Base-by-base conservation (phyloP, 2,113 vertebrate genomes). In the Pterophyllum scalare region DNA sequence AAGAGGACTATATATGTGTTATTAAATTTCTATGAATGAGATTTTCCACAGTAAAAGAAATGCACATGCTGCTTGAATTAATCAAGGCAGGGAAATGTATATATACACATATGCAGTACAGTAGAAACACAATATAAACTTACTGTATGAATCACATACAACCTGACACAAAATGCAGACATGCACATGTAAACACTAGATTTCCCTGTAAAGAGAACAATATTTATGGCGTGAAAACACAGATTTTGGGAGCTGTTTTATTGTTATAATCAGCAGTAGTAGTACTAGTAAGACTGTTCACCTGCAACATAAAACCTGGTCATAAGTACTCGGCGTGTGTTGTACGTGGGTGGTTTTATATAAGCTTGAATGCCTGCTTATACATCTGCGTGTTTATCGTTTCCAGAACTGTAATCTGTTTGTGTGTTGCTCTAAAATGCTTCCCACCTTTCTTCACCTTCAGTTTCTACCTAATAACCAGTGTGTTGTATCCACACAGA, bases 391-490 rank as follows among this genome's bases (percentile, higher is more conserved):
- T 43, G 40, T 75, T 14, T 11, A 7, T 11, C 20, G 7, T 79
- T 19, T 33, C 57, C 54, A 52, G 57, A 38, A 15, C 9, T 60
- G 59, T 3, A 3, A 56, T 38, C 64, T 87, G 88, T 15, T 46
- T 46, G 43, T 14, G 43, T 46, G 43, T 12, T 40, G 10, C 38
- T 15, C 13, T 46, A 46, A 46, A 4, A 46, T 46, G 14, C 12
- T 46, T 15, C 4, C 43, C 43, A 5, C 13, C 3, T 84, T 79
- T 77, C 52, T 64, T 72, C 87, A 89, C 85, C 40, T 31, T 28
- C 28, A 28, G 28, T 28, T 28, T 80, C 77, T 58, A 24, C 62
- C 76, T 70, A 81, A 83, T 31, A n/a, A n/a, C 81, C 9, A 0
- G 65, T 22, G 6, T 31, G 65, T 31, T 12, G 43, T 1, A 70